Conservation (phyloP, 1,140 invertebrate genomes). For the Maniola jurtina region DNA sequence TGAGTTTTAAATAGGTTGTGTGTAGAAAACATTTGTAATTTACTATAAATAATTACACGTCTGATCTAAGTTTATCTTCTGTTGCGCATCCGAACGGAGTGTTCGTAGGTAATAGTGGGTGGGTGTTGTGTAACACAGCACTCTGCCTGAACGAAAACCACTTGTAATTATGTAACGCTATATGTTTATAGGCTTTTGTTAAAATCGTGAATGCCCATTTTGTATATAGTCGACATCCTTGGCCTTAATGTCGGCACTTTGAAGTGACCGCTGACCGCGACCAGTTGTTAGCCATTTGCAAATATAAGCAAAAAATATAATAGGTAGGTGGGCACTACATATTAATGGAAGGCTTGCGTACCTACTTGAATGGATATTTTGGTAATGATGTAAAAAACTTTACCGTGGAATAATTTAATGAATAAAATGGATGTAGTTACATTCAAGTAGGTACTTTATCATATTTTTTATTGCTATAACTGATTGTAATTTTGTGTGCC, state of each 20-base stretch:
- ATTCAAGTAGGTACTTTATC: neutral
- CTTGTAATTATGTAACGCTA: conserved; percentile 55
- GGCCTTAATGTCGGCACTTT: conserved; percentile 65
- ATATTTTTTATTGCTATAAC: conserved; percentile 6
- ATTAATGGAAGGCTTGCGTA: conserved; percentile 28
- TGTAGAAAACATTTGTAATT: conserved; percentile 36
- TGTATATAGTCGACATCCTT: conserved; percentile 55
- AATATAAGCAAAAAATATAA: conserved; percentile 55
- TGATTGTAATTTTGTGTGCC: too few relatives aligned
- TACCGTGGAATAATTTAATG: conserved; percentile 20
- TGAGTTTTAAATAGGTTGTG: conserved; percentile 34
- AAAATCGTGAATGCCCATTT: conserved; percentile 62
- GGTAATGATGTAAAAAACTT: conserved; percentile 20
- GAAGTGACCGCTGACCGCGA: conserved; percentile 45
- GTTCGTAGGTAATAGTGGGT: conserved; percentile 26
- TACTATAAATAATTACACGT: conserved; percentile 37
- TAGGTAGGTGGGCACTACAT: conserved; percentile 10
- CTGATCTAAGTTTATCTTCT: conserved; percentile 26
- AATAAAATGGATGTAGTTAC: conserved; percentile 16
- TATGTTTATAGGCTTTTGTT: conserved; percentile 62
- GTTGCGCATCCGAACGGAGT: conserved; percentile 31
- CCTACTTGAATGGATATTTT: conserved; percentile 21
- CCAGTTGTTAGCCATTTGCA: conserved; percentile 55
- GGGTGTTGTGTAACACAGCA: conserved; percentile 28
- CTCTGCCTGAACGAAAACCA: conserved; percentile 23